Base-by-base conservation (phyloP, 2,888 invertebrate species). In the Leptarthrus brevirostris region DNA sequence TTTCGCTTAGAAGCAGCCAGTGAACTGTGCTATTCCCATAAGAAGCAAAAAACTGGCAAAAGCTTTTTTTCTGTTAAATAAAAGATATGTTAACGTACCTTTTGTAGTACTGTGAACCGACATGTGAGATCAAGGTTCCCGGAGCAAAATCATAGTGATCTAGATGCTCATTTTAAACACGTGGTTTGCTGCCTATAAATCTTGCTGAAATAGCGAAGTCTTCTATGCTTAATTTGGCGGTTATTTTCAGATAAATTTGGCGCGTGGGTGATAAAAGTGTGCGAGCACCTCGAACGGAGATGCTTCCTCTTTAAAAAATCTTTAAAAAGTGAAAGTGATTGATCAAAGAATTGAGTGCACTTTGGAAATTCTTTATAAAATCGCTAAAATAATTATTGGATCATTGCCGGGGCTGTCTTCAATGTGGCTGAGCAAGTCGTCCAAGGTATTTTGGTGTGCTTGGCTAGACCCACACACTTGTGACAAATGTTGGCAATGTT, bases 21-120 rank as follows among this genome's bases (percentile, higher is more conserved):
- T 56, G 24, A 14, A 56, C 24, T 56, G 10, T n/a, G 30, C 16
- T 3, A 16, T 56, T 56, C 12, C 14, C 56, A n/a, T 16, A 6
- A 14, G 30, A 30, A 30, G 30, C n/a, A n/a, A n/a, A 26, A 56
- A 14, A 14, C 2, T 30, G 3, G 26, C 14, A 30, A 56, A 56
- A 56, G 56, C 56, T 56, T 30, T 26, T 30, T 34, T 16, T 56
- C 5, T 26, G 3, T n/a, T 1, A 14, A 26, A 56, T 16, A 26
- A 26, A 56, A 56, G 56, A 34, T 14, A 30, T 56, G 34, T 16
- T 56, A 56, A 30, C 16, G 30, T 30, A 30, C 56, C 56, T 56
- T 16, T 56, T 30, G 26, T 56, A 16, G 10, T 34, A n/a, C 56
- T 18, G 8, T 14, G 34, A 56, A 56, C 16, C 12, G 54, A 18